Conservation (phyloP, 1,140 invertebrate genomes). For the Zophobas atratus region DNA sequence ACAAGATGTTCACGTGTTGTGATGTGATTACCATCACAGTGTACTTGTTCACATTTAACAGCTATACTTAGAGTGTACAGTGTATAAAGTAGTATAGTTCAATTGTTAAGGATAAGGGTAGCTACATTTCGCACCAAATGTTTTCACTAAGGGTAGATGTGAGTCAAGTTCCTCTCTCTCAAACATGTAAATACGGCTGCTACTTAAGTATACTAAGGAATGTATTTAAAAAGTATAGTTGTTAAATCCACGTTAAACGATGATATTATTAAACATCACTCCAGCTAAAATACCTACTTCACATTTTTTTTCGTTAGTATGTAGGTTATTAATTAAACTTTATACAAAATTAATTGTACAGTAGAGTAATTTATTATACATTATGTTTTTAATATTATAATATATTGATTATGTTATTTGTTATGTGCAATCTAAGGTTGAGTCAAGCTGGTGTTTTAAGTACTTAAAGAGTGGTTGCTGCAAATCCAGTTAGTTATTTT, state of each 20-base stretch:
- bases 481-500: constrained; percentile 38
- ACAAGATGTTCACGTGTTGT: constrained; percentile 19
- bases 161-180: constrained; percentile 41
- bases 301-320: constrained; percentile 41
- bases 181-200: constrained; percentile 44
- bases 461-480: constrained; percentile 39
- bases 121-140: background rate
- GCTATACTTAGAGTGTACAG: constrained; percentile 47
- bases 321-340: constrained; percentile 43
- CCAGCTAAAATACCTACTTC: constrained; percentile 32
- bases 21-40: constrained; percentile 5
- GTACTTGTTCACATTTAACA: constrained; percentile 37
- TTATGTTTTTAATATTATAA: constrained; percentile 45
- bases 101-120: constrained; percentile 2
- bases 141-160: constrained; percentile 22
- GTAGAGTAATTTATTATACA: constrained; percentile 47
- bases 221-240: constrained; percentile 37
- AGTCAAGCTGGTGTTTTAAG: constrained; percentile 40
- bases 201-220: constrained; percentile 37
- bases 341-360: constrained; percentile 45
- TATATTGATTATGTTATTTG: constrained; percentile 46
- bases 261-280: constrained; percentile 47
- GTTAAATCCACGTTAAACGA: constrained; percentile 32
- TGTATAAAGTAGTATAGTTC: constrained; percentile 23
- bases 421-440: constrained; percentile 44